phyloP scores from a whole-genome alignment of 2,113 vertebrate genomes.

The Thomomys bottae region DNA sequence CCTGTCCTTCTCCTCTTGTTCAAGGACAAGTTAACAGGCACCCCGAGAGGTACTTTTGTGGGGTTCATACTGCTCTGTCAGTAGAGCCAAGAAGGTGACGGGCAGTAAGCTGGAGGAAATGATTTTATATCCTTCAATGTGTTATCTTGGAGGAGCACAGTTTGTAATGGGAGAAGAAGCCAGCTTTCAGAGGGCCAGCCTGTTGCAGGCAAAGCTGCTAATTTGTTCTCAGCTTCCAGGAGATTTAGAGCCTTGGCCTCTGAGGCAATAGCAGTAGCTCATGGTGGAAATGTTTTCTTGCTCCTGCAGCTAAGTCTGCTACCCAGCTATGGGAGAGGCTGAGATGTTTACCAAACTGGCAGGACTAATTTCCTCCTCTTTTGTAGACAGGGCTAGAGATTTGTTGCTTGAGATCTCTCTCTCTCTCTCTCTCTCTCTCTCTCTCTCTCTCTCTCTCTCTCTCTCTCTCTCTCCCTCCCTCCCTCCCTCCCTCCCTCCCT shows the following conservation, averaged over 20 bases:
- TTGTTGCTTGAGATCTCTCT: neutral
- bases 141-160: conserved; percentile 73
- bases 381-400: neutral
- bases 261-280: conserved; percentile 65
- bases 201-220: conserved; percentile 82
- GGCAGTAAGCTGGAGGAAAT: conserved; percentile 78
- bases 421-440: too few species aligned
- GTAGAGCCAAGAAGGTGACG: conserved; percentile 71
- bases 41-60: neutral
- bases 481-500: too few species aligned
- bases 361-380: conserved; percentile 63
- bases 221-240: conserved; percentile 86
- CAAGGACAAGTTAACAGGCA: rapidly evolving
- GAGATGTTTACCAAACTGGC: conserved; percentile 66
- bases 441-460: too few species aligned
- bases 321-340: conserved; percentile 53
- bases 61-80: conserved; percentile 51
- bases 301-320: conserved; percentile 74
- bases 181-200: conserved; percentile 71
- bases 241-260: conserved; percentile 81
- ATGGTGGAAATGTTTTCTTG: conserved; percentile 79
- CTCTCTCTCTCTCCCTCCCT: too few species aligned
- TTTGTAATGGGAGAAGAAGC: conserved; percentile 74
- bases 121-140: conserved; percentile 75
- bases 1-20: neutral